Evolutionary conservation across 2,888 invertebrate species (phyloP), one percentile per base, ranked within the genome.

Genomic region (Phaonia tiefii): DNA sequence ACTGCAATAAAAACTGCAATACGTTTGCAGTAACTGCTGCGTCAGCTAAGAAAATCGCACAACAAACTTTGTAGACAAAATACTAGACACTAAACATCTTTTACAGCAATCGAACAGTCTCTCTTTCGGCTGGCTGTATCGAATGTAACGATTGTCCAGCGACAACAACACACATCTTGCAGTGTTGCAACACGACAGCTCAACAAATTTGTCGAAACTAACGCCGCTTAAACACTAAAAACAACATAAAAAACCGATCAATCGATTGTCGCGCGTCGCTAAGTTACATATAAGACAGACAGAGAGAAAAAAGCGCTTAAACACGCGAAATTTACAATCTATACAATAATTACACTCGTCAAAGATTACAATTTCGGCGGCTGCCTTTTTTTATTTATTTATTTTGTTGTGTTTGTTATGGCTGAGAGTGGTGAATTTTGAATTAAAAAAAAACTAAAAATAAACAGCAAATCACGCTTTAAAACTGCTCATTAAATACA

Each of bases 191-290:
- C 22, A 39, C 31, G 63, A 63, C 63, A 42, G 63, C 63, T 63
- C 63, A 63, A 63, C 42, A 63, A 63, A 63, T 63, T 63, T 63
- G 63, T 63, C 63, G 42, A n/a, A n/a, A 31, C 31, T 31, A n/a
- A 31, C 31, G 31, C 4, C 63, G 39, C 25, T 63, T 13, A 42
- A n/a, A n/a, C n/a, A n/a, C n/a, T n/a, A n/a, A n/a, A n/a, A n/a
- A n/a, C n/a, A n/a, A n/a, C n/a, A n/a, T n/a, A n/a, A n/a, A n/a
- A 10, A 31, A 15, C 13, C 58, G 15, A 58, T 58, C 39, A 31
- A 63, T 63, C 63, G 42, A 63, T 60, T 20, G 39, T 31, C 8
- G 8, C 8, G 8, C 4, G 39, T 22, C 8, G 63, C 63, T 31
- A 5, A 31, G 31, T 31, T 5, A n/a, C n/a, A n/a, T n/a, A n/a